These are phyloP conservation scores for Coreoperca whiteheadi DNA, from an alignment of 2,113 vertebrate genomes.

Conservation along the genomic window DNA sequence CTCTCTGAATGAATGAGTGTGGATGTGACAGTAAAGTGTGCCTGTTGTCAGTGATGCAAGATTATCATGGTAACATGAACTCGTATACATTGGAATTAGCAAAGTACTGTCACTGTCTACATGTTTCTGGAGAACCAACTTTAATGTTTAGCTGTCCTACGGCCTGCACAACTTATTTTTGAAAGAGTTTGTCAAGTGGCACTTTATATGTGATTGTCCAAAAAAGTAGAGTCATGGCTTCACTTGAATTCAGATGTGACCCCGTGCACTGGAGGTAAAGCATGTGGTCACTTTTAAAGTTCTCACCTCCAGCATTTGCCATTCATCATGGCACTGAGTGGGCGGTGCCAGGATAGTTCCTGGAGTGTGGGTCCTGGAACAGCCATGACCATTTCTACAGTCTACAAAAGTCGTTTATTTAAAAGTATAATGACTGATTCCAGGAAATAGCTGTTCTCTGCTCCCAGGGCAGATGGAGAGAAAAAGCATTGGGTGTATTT, in stretches of 20 bases:
- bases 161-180: background rate
- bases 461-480: background rate
- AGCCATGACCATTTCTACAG: background rate
- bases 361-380: constrained; percentile 33
- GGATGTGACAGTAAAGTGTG: background rate
- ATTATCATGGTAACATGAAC: background rate
- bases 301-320: constrained; percentile 28
- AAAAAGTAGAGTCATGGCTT: constrained; percentile 18
- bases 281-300: constrained; percentile 44
- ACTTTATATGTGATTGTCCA: background rate
- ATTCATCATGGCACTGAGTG: constrained; percentile 20
- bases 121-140: background rate
- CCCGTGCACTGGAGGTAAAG: constrained; percentile 19
- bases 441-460: constrained; percentile 47
- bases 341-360: constrained; percentile 6
- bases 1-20: constrained; percentile 11
- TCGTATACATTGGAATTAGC: background rate
- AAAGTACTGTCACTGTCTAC: background rate
- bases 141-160: background rate
- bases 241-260: background rate
- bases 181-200: background rate
- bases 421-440: constrained; percentile 24
- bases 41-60: background rate
- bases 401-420: constrained; percentile 19
- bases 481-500: constrained; percentile 14